These are phyloP conservation scores for Sympetrum striolatum DNA, from an alignment of 2,888 invertebrate genomes.

Conservation along the genomic window DNA sequence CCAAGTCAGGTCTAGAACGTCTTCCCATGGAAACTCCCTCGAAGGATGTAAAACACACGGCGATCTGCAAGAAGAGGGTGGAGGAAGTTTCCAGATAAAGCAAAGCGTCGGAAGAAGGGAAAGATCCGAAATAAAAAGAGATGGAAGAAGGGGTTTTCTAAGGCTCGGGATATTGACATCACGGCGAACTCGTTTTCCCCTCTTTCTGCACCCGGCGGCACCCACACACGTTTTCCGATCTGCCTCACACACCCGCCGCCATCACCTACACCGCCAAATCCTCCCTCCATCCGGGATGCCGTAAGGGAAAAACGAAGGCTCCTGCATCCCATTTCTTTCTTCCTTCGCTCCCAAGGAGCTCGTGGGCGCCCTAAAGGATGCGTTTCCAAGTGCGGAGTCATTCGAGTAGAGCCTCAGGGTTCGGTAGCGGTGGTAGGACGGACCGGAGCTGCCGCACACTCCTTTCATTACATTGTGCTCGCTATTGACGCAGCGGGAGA, in stretches of 20 bases:
- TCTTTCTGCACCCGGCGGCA: constrained; percentile 12
- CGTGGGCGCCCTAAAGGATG: background rate
- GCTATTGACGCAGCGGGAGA: background rate
- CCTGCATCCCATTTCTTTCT: background rate
- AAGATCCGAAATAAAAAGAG: background rate
- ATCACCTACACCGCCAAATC: background rate
- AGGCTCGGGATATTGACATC: constrained; percentile 30
- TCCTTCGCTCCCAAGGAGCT: background rate
- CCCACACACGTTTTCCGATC: background rate
- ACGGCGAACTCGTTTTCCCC: background rate
- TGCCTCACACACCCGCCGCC: constrained; percentile 13
- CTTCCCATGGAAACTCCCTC: background rate
- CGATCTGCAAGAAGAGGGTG: background rate
- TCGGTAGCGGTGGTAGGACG: background rate
- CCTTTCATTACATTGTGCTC: constrained; percentile 27
- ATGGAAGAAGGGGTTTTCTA: background rate
- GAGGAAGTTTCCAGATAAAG: background rate
- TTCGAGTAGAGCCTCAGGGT: background rate
- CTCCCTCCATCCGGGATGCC: background rate
- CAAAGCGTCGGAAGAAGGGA: background rate
- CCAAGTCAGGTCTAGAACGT: background rate
- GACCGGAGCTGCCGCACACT: background rate
- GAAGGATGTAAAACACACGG: constrained; percentile 7
- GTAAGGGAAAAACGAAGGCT: background rate
- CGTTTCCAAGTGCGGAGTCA: constrained; percentile 30